A percentile compares a stretch with the other conserved stretches of the same genome.
These are phyloP conservation scores for Drosophila arizonae DNA, from an alignment of 1,140 invertebrate species.

Conservation along the genomic window DNA sequence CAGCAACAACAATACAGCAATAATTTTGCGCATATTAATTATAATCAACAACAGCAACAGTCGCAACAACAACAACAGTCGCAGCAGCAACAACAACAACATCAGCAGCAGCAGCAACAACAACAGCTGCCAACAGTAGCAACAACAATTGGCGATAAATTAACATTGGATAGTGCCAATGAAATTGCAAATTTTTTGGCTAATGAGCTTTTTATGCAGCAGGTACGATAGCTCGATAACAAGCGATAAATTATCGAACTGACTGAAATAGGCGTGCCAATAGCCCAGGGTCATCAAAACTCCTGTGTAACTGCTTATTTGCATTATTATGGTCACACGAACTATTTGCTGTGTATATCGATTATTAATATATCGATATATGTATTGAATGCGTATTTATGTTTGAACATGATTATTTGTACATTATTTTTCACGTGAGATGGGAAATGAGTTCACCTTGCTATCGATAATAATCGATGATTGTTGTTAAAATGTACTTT, in stretches of 20 bases:
- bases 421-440: no score
- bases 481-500: no score
- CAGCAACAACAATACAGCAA: slow-evolving; percentile 39
- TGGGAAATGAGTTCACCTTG: no score
- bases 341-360: background rate
- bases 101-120: slow-evolving; percentile 4
- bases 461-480: no score
- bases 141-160: slow-evolving; percentile 57
- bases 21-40: slow-evolving; percentile 59
- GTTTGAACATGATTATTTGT: no score
- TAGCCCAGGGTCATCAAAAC: background rate
- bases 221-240: slow-evolving; percentile 84
- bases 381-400: no score
- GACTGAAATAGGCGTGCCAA: background rate
- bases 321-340: background rate
- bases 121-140: slow-evolving; percentile 24
- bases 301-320: background rate
- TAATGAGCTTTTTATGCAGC: slow-evolving; percentile 90
- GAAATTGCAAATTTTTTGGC: slow-evolving; percentile 91
- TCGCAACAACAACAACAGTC: slow-evolving; percentile 22
- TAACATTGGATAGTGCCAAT: slow-evolving; percentile 87
- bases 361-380: background rate
- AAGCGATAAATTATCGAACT: slow-evolving; percentile 18
- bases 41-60: slow-evolving; percentile 52
- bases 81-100: slow-evolving; percentile 11